Conservation (phyloP, 2,888 invertebrate species). For the Nineta flava region DNA sequence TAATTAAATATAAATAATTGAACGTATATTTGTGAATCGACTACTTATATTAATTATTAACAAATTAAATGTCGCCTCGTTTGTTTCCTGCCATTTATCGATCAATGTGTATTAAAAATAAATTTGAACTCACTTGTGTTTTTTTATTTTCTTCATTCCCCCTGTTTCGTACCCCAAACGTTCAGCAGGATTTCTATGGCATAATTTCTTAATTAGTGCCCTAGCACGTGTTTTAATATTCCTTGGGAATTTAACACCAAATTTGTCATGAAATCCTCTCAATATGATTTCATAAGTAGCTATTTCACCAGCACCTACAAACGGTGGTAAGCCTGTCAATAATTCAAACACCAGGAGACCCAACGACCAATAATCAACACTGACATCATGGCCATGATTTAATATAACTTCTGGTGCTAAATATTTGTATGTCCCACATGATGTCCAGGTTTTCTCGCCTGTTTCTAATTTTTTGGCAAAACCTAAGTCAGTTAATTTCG, state of each 20-base stretch:
- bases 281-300: conserved; percentile 98
- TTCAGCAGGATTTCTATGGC: conserved; percentile 95
- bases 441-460: conserved; percentile 97
- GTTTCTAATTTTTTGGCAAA: conserved; percentile 92
- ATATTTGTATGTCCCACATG: conserved; percentile 96
- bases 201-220: conserved; percentile 89
- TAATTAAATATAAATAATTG: no score
- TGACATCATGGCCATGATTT: conserved; percentile 94
- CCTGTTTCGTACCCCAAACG: conserved; percentile 91
- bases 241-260: conserved; percentile 92
- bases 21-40: no score
- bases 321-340: conserved; percentile 86
- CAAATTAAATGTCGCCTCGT: no score
- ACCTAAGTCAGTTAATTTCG: conserved; percentile 97
- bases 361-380: conserved; percentile 97
- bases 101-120: no score
- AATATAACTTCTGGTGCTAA: conserved; percentile 98
- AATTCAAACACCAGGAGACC: conserved; percentile 98
- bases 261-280: conserved; percentile 96
- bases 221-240: conserved; percentile 88
- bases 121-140: conserved; percentile 66
- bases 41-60: no score
- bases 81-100: no score
- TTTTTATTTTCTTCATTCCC: conserved; percentile 93
- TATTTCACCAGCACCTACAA: conserved; percentile 96